A percentile compares a stretch with the other conserved stretches of the same genome.
Conservation (phyloP, 2,113 vertebrate species). For the Hirundichthys speculiger region DNA sequence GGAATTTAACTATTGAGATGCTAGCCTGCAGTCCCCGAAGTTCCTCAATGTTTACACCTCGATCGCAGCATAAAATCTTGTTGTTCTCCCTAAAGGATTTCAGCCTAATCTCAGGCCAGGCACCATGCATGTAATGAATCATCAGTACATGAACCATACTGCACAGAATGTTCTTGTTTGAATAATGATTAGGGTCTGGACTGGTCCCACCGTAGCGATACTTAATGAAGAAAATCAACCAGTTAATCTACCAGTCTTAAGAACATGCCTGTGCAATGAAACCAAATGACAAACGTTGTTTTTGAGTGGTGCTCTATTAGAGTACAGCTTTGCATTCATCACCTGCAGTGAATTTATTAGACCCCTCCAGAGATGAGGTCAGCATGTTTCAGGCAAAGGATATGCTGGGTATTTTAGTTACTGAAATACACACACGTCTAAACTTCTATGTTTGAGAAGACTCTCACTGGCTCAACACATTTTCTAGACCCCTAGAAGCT, state of each 20-base stretch:
- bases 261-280: constrained; percentile 49
- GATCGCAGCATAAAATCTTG: constrained; percentile 3
- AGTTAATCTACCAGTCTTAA: constrained; percentile 33
- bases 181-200: constrained; percentile 13
- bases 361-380: constrained; percentile 64
- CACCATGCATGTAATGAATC: neutral
- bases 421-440: constrained; percentile 28
- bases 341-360: constrained; percentile 70
- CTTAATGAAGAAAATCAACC: constrained; percentile 36
- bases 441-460: neutral
- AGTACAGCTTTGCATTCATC: constrained; percentile 53
- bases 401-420: constrained; percentile 54
- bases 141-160: neutral
- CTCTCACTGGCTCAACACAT: neutral
- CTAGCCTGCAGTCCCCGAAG: constrained; percentile 43
- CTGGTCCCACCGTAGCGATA: neutral
- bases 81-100: constrained; percentile 17
- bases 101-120: constrained; percentile 3
- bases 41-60: constrained; percentile 43
- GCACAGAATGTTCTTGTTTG: constrained; percentile 20
- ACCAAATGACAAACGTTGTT: constrained; percentile 55
- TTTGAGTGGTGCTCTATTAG: constrained; percentile 56
- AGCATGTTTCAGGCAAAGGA: constrained; percentile 48
- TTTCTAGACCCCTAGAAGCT: neutral
- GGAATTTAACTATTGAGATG: constrained; percentile 34